Percentiles rank a stretch among this genome's conserved stretches.
Evolutionary conservation across 2,113 vertebrate genomes (phyloP).

Genomic region (Chloropsis hardwickii): DNA sequence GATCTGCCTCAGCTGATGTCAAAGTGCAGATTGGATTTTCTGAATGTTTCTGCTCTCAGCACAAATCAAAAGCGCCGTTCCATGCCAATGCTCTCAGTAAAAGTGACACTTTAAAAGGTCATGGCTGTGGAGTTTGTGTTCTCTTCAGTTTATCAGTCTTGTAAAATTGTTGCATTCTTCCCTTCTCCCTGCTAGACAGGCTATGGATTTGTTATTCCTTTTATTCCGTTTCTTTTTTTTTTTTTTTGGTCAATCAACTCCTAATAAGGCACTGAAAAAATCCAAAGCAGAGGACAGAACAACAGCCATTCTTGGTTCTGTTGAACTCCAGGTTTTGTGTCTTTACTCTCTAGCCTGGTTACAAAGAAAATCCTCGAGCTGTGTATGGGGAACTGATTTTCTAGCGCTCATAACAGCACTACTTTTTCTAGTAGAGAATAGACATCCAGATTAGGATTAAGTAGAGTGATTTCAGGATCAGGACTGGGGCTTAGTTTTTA

Average conservation of each 20-base stretch:
- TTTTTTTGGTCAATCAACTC: background rate
- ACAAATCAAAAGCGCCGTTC: conserved; percentile 31
- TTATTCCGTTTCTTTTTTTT: background rate
- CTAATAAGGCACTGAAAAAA: background rate
- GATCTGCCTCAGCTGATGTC: background rate
- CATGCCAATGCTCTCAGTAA: background rate
- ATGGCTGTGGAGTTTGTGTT: background rate
- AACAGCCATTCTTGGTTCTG: background rate
- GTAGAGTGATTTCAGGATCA: background rate
- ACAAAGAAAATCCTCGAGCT: background rate
- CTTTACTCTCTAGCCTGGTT: background rate
- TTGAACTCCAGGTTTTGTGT: background rate
- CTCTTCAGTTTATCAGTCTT: conserved; percentile 3
- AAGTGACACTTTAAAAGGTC: conserved; percentile 54
- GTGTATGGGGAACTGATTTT: background rate
- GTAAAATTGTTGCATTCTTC: conserved; percentile 13
- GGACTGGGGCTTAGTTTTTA: background rate
- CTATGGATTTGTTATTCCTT: background rate
- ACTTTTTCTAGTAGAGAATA: background rate
- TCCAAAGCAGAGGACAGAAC: background rate
- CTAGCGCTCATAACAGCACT: background rate
- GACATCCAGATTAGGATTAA: background rate
- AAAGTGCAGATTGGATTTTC: conserved; percentile 26
- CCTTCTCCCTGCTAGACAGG: background rate
- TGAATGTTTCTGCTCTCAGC: background rate